Conservation (phyloP, 1,140 invertebrate genomes). For the Pantala flavescens region DNA sequence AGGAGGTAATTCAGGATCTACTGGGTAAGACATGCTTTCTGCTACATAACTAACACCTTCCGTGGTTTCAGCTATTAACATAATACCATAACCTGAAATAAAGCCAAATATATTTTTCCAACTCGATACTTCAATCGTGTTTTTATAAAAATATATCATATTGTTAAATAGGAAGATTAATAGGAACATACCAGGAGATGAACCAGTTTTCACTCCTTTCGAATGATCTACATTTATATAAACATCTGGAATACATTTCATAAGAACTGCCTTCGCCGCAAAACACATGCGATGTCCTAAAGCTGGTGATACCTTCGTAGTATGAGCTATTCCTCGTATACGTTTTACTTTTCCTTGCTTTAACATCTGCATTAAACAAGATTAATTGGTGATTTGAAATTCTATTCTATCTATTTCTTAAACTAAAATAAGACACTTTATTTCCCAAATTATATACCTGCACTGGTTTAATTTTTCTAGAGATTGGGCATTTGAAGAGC, state of each 20-base stretch:
- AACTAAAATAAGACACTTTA: not conserved
- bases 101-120: no score
- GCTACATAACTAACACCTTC: slow-evolving; percentile 66
- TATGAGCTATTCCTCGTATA: slow-evolving; percentile 80
- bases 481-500: slow-evolving; percentile 74
- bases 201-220: slow-evolving; percentile 72
- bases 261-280: slow-evolving; percentile 77
- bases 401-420: not conserved
- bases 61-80: slow-evolving; percentile 83
- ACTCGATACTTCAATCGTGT: no score
- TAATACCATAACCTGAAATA: slow-evolving; percentile 69
- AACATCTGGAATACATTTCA: slow-evolving; percentile 89
- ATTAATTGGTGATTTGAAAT: not conserved
- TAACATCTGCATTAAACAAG: slow-evolving; percentile 37
- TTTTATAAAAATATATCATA: no score
- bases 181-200: slow-evolving; percentile 53
- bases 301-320: slow-evolving; percentile 79
- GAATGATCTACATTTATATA: slow-evolving; percentile 90
- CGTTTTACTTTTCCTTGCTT: slow-evolving; percentile 89
- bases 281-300: slow-evolving; percentile 88
- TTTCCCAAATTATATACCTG: slow-evolving; percentile 37
- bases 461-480: slow-evolving; percentile 50
- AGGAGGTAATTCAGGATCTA: slow-evolving; percentile 39
- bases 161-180: no score
- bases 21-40: slow-evolving; percentile 45